phyloP scores from a whole-genome alignment of 2,888 invertebrate genomes.

The Drosophila anomalata region DNA sequence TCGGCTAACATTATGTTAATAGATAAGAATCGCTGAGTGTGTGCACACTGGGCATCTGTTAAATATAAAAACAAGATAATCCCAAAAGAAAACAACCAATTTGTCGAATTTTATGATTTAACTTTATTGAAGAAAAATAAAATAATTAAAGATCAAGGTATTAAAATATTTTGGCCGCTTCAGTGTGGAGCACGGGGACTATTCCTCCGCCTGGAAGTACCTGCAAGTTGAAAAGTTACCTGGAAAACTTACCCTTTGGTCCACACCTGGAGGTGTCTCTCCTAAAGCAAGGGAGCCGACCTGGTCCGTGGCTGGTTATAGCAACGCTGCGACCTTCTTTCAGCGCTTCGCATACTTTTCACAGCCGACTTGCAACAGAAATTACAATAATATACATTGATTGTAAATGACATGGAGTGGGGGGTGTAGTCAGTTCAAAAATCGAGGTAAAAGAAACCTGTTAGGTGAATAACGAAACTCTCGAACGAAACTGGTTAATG shows the following conservation, averaged over 20 bases:
- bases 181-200: background rate
- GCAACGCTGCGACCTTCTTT: constrained; percentile 61
- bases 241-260: constrained; percentile 53
- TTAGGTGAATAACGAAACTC: constrained; percentile 33
- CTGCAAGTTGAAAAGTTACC: constrained; percentile 52
- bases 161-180: background rate
- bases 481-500: constrained; percentile 11
- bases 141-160: background rate
- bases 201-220: constrained; percentile 1
- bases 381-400: constrained; percentile 67
- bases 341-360: constrained; percentile 68
- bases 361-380: constrained; percentile 80
- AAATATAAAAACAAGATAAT: background rate
- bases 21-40: background rate
- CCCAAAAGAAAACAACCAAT: background rate
- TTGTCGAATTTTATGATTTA: background rate
- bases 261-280: constrained; percentile 4
- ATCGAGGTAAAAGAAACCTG: constrained; percentile 44
- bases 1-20: background rate
- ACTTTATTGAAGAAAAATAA: background rate
- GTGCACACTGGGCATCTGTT: constrained; percentile 1
- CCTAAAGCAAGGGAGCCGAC: constrained; percentile 14
- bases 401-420: constrained; percentile 44
- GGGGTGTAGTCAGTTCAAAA: constrained; percentile 30
- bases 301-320: constrained; percentile 51